A percentile compares a stretch with the other conserved stretches of the same genome.
Conservation (phyloP, 2,113 vertebrate genomes). For the Oceanites oceanicus region DNA sequence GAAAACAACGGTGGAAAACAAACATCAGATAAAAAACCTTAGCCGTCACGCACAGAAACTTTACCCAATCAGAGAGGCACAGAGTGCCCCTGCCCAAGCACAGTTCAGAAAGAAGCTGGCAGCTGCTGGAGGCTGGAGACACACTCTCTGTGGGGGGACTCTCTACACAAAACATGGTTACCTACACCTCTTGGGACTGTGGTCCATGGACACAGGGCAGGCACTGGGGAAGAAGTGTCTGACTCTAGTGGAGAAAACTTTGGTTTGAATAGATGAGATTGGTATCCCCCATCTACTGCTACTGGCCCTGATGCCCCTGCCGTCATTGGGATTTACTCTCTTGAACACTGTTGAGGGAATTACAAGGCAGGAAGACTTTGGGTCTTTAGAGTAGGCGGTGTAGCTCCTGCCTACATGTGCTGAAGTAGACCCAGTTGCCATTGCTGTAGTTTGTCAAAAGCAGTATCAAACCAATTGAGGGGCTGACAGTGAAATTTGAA, state of each 20-base stretch:
- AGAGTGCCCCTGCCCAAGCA: not conserved
- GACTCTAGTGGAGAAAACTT: not conserved
- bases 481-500: not conserved
- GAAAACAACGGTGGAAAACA: not conserved
- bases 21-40: not conserved
- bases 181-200: not conserved
- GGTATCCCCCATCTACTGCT: not conserved
- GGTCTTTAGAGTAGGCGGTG: not conserved
- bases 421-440: not conserved
- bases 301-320: not conserved
- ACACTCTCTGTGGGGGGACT: no score
- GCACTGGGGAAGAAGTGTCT: not conserved
- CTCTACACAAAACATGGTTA: not conserved
- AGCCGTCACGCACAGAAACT: not conserved
- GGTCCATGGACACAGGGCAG: not conserved
- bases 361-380: not conserved
- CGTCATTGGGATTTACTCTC: not conserved
- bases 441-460: not conserved
- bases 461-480: not conserved
- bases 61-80: not conserved
- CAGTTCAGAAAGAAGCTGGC: not conserved
- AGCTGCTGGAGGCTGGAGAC: not conserved
- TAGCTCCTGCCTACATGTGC: not conserved
- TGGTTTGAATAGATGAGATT: not conserved
- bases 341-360: not conserved